Base-by-base conservation (phyloP, 2,113 vertebrate genomes). In the Anas platyrhynchos region DNA sequence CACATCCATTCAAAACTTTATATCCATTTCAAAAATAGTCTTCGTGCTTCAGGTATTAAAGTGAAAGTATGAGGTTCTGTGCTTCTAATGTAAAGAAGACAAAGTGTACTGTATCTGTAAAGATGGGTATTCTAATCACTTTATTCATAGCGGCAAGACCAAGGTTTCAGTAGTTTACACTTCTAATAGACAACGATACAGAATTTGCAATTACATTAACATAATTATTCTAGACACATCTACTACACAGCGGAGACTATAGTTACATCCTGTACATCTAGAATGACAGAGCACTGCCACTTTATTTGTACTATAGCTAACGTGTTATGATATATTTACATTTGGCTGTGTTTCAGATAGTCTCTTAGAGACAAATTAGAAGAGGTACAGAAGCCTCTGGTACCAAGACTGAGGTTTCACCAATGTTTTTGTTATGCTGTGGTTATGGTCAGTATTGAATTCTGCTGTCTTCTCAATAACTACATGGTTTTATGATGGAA, bases 151-250 rank as follows among this genome's bases (percentile, higher is more conserved):
- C 92, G 95, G 92, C 97, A 96, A 96, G 93, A 94, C 88, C 92
- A 91, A 93, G 89, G 67, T 91, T 92, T 97, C 94, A 98, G 97
- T 95, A 97, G 96, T 98, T 98, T 96, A 98, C 97, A 97, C 90
- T 97, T 98, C 96, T 98, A 97, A 97, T 97, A 98, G 97, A 98
- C 98, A 98, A 98, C 92, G 91, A 97, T 96, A 98, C 98, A 98
- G 98, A 97, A 97, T 98, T 88, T 96, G 97, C 97, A 98, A 62
- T 91, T 96, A 96, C 95, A 71, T 95, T 95, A 96, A 98, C 91
- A 97, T 48, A 41, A 95, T 92, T 86, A 90, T 97, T 96, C 79
- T 96, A 83, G 92, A 97, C 91, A 97, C 92, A 46, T 48, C 91
- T 98, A 97, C 91, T 55, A 95, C 95, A 96, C 36, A 38, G 72